Base-by-base conservation (phyloP, 1,140 invertebrate genomes). In the Ephestia elutella region DNA sequence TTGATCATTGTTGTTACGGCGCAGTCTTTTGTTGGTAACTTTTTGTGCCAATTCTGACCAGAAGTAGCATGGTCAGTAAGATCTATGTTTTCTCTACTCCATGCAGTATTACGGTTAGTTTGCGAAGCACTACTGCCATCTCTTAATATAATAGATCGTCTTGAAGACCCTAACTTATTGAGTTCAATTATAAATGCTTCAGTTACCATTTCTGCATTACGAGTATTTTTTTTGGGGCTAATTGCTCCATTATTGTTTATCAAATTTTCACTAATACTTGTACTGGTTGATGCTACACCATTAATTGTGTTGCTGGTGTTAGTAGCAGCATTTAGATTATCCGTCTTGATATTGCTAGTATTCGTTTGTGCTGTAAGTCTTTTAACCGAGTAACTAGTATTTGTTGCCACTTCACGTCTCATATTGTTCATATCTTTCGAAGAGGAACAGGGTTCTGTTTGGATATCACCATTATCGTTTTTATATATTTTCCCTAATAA, bases 401-500 rank as follows among this genome's bases (percentile, higher is more conserved):
- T 44, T 17, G n/a, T 44, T 2, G 13, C n/a, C 2, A 15, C 7
- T 2, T 44, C 1, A 28, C 8, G 25, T 17, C 5, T 44, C 15
- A 2, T n/a, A 8, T 8, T 15, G n/a, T 17, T 44, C 5, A 44
- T 10, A 44, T 44, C 38, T 44, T 44, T 44, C 2, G 38, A 15
- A n/a, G 38, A 44, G 15, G 8, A 28, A 28, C 38, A 44, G n/a
- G n/a, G n/a, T 54, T 54, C 20, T 20, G 35, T 56, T 54, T 28
- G 3, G 8, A 3, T 49, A 48, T 17, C 50, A 8, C 54, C 32
- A 13, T 50, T 17, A 13, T 70, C 63, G 15, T 76, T 74, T 11
- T 70, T 71, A 63, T 82, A 82, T 30, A 80, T 82, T 63, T 71
- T 78, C 10, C 74, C 80, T 32, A 86, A 60, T 13, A 86, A 59